These are phyloP conservation scores for Lepeophtheirus salmonis DNA, from an alignment of 1,140 invertebrate species.

Conservation along the genomic window DNA sequence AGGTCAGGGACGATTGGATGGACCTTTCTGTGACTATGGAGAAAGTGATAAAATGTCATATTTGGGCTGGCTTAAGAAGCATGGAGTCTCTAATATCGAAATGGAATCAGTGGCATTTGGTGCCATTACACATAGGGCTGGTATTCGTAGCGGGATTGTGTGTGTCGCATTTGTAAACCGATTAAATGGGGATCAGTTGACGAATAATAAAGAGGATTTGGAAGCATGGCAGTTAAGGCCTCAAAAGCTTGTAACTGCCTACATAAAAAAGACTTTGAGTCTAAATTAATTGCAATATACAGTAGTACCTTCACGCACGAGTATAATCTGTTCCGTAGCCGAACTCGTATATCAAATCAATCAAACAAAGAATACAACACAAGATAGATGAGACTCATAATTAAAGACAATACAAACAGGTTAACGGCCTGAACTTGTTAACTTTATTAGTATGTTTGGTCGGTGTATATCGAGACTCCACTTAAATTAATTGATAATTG, in stretches of 20 bases:
- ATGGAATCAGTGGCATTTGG: slow-evolving; percentile 90
- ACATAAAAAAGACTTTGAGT: slow-evolving; percentile 53
- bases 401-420: no score
- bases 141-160: slow-evolving; percentile 72
- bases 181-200: slow-evolving; percentile 79
- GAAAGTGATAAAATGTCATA: slow-evolving; percentile 76
- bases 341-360: no score
- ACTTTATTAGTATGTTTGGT: no score
- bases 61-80: slow-evolving; percentile 47
- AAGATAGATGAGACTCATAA: no score
- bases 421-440: no score
- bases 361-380: no score
- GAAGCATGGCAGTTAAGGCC: slow-evolving; percentile 84
- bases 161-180: slow-evolving; percentile 85
- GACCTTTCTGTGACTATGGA: slow-evolving; percentile 85
- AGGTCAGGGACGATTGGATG: slow-evolving; percentile 78
- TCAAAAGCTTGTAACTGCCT: slow-evolving; percentile 62
- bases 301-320: no score
- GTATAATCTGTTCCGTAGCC: no score
- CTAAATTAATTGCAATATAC: no score
- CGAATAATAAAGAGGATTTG: slow-evolving; percentile 64
- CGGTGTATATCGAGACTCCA: no score
- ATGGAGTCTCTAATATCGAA: slow-evolving; percentile 85
- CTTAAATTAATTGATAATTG: no score
- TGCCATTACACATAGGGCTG: slow-evolving; percentile 79